These are phyloP conservation scores for Patella caerulea DNA, from an alignment of 2,888 invertebrate genomes.

Conservation along the genomic window DNA sequence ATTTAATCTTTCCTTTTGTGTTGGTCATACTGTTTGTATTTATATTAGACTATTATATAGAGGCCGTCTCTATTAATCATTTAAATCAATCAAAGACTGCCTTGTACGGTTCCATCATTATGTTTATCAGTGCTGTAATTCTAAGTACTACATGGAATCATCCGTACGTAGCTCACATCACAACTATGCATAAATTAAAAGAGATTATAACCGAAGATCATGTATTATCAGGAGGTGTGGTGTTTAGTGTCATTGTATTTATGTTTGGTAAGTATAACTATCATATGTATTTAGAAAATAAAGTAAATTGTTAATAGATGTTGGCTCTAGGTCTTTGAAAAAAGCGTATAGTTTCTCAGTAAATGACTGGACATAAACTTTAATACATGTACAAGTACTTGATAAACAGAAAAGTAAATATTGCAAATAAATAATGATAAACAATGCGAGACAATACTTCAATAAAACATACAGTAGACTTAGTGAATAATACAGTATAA, in stretches of 20 bases:
- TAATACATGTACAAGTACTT: too few species aligned
- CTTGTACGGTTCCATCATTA: constrained; percentile 70
- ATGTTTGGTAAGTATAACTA: constrained; percentile 69
- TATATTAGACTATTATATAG: constrained; percentile 74
- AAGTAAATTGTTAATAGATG: too few species aligned
- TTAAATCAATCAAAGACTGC: constrained; percentile 67
- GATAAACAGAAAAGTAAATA: too few species aligned
- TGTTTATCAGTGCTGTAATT: constrained; percentile 70
- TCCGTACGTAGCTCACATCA: constrained; percentile 63
- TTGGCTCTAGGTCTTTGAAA: too few species aligned
- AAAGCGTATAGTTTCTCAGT: too few species aligned
- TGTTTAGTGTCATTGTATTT: constrained; percentile 73
- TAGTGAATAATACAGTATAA: too few species aligned
- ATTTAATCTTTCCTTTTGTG: constrained; percentile 64
- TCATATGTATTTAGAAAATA: neutral
- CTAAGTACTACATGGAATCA: constrained; percentile 69
- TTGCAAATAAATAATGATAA: too few species aligned
- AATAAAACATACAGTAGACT: too few species aligned
- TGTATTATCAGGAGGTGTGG: constrained; percentile 72
- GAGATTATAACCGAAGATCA: constrained; percentile 70
- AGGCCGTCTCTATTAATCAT: constrained; percentile 68
- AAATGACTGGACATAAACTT: too few species aligned
- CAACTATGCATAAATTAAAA: constrained; percentile 57
- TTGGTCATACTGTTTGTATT: constrained; percentile 71
- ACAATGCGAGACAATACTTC: too few species aligned